phyloP scores from a whole-genome alignment of 2,797 vertebrate species.

The Gallinago stenura region DNA sequence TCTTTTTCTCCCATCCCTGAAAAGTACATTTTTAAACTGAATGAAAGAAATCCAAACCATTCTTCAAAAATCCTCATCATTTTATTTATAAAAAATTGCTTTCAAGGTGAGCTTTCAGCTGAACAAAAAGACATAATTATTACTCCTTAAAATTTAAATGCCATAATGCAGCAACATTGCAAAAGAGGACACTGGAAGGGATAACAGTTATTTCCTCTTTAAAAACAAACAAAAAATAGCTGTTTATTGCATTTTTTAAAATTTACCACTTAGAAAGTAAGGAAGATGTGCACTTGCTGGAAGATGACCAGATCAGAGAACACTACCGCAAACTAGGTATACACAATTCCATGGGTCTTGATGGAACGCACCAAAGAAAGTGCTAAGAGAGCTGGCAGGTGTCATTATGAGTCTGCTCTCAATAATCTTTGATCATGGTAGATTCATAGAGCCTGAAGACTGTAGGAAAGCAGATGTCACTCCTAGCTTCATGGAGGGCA shows the following conservation, averaged over 20 bases:
- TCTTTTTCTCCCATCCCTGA: neutral
- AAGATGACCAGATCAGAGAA: neutral
- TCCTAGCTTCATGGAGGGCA: neutral
- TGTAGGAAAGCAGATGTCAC: neutral
- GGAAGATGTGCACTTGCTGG: neutral
- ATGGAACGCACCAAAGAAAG: rapidly evolving
- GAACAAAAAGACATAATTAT: neutral
- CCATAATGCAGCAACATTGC: neutral
- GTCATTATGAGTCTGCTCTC: neutral
- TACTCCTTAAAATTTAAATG: neutral
- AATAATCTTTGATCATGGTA: neutral
- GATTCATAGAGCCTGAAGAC: neutral
- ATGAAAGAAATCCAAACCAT: neutral
- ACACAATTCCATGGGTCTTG: neutral
- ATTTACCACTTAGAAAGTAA: neutral
- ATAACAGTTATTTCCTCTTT: neutral
- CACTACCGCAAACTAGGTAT: neutral
- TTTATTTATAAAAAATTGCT: neutral
- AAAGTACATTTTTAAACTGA: neutral
- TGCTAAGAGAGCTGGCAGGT: neutral
- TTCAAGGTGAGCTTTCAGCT: neutral
- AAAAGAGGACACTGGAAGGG: neutral
- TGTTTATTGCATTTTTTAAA: neutral
- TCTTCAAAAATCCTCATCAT: neutral
- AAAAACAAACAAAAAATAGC: rapidly evolving